Evolutionary conservation across 2,113 vertebrate species (phyloP), one percentile per base, ranked within the genome.

Genomic region (Mirza zaza): DNA sequence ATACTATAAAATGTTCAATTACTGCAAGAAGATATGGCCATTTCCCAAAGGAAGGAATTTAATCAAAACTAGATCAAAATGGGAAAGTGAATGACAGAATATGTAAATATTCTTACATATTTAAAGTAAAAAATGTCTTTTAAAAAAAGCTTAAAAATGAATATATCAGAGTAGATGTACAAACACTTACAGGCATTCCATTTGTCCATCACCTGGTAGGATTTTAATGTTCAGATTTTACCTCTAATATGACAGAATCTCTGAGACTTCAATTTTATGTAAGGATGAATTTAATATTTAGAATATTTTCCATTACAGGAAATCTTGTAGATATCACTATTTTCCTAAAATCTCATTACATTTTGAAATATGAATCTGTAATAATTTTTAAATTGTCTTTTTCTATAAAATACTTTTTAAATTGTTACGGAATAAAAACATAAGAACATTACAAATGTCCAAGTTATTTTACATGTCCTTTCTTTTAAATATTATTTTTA

Each of bases 1-100:
- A 79, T 96, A 81, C 76, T 97, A 61, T 42, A 95, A 94, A 95
- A 94, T 86, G 80, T 61, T 96, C 5, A 93, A 97, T 97, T 93
- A 96, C 79, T 96, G 42, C 83, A 96, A 97, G 75, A n/a, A 97
- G 52, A 91, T 87, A 92, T 52, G 94, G 39, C 57, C 48, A 81
- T 39, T 87, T 95, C 90, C 91, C 94, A 97, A 87, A 91, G 77
- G 55, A 84, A 67, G 70, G 50, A 92, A 87, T 91, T 97, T 77
- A 96, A 14, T 86, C 67, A 9, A 76, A 93, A 61, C 21, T 75
- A 92, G 39, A 61, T 93, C 96, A 39, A 94, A 97, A 90, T 86
- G 5, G n/a, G 50, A 80, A 68, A 89, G 15, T 67, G 21, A 87
- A 63, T 87, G 48, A 68, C 91, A 87, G 90, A 89, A 86, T 94